Evolutionary conservation across 2,797 vertebrate species (phyloP), one percentile per base, ranked within the genome.

Genomic region (Micrastur ruficollis): DNA sequence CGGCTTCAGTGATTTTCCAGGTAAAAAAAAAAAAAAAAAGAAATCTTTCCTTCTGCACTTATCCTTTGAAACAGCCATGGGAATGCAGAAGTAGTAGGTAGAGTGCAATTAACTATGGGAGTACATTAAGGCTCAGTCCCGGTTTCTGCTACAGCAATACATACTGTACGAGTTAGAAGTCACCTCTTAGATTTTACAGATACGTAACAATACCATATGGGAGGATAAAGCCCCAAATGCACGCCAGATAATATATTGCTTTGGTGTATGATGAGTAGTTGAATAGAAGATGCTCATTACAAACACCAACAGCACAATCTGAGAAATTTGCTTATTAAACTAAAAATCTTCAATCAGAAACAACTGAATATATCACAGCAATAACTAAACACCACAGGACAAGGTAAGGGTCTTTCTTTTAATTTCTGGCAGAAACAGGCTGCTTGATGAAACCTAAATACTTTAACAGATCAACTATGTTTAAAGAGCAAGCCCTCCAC

Each of bases 201-300:
- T 71, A 89, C 3, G 8, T 56, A 90, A 83, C 73, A 73, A 61
- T 36, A 68, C 23, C 50, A 9, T 16, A 38, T 18, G 40, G 42
- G 58, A 93, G 38, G 46, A 93, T 16, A 91, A 92, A 91, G 78
- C 74, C 72, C 86, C 47, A 85, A 42, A 87, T 42, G 50, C 70
- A 94, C 42, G 14, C 26, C 67, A 93, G 76, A 46, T 36, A 36
- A 86, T 32, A 95, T 56, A 97, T 89, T 97, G 90, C 96, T 95
- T 96, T 92, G 85, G 82, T 96, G 93, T 85, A 89, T 58, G 8
- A 81, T 91, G 40, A 95, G 56, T 62, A 93, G 32, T 32, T 84
- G 72, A 86, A 65, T 14, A 80, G n/a, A 81, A 87, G 67, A 81
- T 76, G 56, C 14, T 81, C 31, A 73, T 49, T 53, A 86, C 34